These are phyloP conservation scores for Volucella bombylans DNA, from an alignment of 2,888 invertebrate genomes.

Conservation along the genomic window DNA sequence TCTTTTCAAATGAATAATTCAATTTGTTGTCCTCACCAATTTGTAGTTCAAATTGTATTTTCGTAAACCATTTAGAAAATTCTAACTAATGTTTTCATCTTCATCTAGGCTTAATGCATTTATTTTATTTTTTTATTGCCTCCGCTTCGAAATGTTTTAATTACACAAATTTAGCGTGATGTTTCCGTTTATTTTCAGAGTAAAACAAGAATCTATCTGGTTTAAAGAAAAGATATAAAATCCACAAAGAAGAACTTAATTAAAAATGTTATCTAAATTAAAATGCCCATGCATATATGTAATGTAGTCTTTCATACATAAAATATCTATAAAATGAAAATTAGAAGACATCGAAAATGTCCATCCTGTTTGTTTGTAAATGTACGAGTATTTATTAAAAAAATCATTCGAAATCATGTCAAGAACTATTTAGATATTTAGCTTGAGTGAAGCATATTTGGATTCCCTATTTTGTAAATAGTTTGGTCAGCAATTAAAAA, in stretches of 20 bases:
- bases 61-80: neutral
- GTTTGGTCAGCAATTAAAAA: neutral
- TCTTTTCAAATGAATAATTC: neutral
- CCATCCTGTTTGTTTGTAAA: neutral
- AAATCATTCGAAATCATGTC: neutral
- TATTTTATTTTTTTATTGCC: neutral
- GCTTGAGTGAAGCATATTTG: slow-evolving; percentile 13
- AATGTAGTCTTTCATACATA: neutral
- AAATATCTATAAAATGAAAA: too few species aligned
- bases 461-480: too few species aligned
- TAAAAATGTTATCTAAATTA: neutral
- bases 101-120: neutral
- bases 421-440: neutral
- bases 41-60: neutral
- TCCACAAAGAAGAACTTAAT: neutral
- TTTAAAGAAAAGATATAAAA: neutral
- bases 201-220: neutral
- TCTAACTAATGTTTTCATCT: neutral
- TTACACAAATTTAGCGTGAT: neutral
- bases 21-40: neutral
- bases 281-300: neutral
- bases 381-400: neutral
- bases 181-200: neutral
- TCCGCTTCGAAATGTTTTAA: neutral
- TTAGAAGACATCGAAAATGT: neutral